These are phyloP conservation scores for Fukomys damarensis DNA, from an alignment of 2,113 vertebrate species.

Conservation along the genomic window DNA sequence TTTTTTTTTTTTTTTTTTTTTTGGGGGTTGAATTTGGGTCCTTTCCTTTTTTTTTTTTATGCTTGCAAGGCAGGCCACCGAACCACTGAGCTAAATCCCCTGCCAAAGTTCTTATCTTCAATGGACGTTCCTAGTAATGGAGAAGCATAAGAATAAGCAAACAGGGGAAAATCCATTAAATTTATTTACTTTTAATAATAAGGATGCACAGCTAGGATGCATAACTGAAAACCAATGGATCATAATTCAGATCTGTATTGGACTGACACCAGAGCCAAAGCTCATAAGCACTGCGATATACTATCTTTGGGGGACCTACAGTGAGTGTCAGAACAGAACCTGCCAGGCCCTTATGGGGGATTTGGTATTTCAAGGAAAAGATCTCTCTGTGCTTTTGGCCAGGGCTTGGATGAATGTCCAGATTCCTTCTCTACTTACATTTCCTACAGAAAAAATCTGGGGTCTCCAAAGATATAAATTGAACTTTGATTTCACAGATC, in stretches of 20 bases:
- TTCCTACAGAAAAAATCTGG: not conserved
- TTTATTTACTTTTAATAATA: not conserved
- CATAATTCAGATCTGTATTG: not conserved
- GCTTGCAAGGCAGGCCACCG: too few relatives aligned
- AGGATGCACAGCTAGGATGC: not conserved
- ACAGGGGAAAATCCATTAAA: not conserved
- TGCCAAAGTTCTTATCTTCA: not conserved
- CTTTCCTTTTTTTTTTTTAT: too few relatives aligned
- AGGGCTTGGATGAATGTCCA: not conserved
- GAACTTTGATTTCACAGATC: not conserved
- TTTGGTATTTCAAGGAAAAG: not conserved
- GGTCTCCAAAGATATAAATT: not conserved
- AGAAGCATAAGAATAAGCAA: not conserved
- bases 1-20: too few relatives aligned
- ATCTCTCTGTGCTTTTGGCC: not conserved
- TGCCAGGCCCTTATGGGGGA: not conserved
- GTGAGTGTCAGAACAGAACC: not conserved
- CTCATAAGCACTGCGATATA: not conserved
- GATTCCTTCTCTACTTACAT: not conserved
- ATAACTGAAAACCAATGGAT: not conserved
- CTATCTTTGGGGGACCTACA: not conserved
- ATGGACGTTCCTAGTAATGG: not conserved
- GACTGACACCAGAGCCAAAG: not conserved
- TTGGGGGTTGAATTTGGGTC: too few relatives aligned
- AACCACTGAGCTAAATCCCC: too few relatives aligned